phyloP scores from a whole-genome alignment of 2,888 invertebrate species.

The Antitype chi region DNA sequence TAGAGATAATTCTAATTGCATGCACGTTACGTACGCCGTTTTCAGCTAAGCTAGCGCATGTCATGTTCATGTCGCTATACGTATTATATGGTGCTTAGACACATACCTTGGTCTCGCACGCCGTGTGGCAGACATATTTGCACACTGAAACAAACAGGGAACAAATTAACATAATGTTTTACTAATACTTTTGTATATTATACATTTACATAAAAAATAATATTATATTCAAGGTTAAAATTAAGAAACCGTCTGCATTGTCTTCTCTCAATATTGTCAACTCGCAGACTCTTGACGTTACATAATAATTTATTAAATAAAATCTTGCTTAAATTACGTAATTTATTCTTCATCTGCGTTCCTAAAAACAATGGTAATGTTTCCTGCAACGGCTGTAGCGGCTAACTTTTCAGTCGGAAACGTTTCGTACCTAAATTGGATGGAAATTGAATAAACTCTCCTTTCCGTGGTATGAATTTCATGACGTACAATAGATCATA shows the following conservation, averaged over 20 bases:
- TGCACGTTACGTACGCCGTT: slow-evolving; percentile 55
- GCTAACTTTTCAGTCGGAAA: background rate
- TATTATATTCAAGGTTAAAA: slow-evolving; percentile 29
- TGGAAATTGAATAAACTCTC: slow-evolving; percentile 27
- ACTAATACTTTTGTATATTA: slow-evolving; percentile 10
- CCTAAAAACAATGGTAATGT: slow-evolving; percentile 8
- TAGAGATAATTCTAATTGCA: slow-evolving; percentile 63
- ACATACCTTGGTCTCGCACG: slow-evolving; percentile 94
- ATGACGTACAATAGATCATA: background rate
- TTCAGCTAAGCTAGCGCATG: slow-evolving; percentile 43
- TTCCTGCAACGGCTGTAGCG: background rate
- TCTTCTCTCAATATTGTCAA: slow-evolving; percentile 22
- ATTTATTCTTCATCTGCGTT: slow-evolving; percentile 17
- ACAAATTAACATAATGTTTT: slow-evolving; percentile 43
- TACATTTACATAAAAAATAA: slow-evolving; percentile 13
- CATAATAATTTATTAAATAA: slow-evolving; percentile 5
- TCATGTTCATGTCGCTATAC: slow-evolving; percentile 26
- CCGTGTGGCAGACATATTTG: slow-evolving; percentile 95
- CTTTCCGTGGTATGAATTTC: slow-evolving; percentile 8
- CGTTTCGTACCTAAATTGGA: slow-evolving; percentile 19
- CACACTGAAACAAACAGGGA: slow-evolving; percentile 92
- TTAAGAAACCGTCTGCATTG: slow-evolving; percentile 1
- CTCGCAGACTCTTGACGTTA: background rate
- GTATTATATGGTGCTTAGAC: background rate
- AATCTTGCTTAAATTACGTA: background rate